Evolutionary conservation across 2,888 invertebrate species (phyloP), one percentile per base, ranked within the genome.

Genomic region (Parthenolecanium corni): DNA sequence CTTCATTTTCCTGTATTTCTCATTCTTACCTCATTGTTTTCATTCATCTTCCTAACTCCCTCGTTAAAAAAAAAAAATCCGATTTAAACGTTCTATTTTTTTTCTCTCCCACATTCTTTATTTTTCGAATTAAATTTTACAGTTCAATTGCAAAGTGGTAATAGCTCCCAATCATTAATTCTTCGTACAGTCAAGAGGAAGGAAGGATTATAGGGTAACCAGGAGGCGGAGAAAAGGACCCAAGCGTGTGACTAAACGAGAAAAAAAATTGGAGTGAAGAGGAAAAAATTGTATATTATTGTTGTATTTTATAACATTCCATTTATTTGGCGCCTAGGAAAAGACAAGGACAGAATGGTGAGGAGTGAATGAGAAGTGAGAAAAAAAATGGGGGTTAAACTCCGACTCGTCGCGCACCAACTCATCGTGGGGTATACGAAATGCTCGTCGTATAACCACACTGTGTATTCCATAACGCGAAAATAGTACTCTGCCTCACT

Each of bases 261-360:
- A 36, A 36, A 16, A 52, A 36, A 52, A 52, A 52, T 20, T 31
- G 36, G 14, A n/a, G 47, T 5, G 20, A 20, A 21, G 14, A 21
- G 40, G 40, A 31, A 31, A 31, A 31, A 31, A 31, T 6, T 31
- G 4, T 4, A 31, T 31, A 31, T 31, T 53, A 38, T 38, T 23
- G 53, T 53, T 40, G 23, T 53, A 53, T 53, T 53, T 53, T 53
- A 53, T 53, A 53, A 53, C 53, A 53, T 53, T 53, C 40, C 53
- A 53, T 53, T 53, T 53, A 53, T 53, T 53, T 31, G 31, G 4
- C 31, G 31, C 5, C 9, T 31, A 31, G 31, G 9, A 31, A 31
- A 31, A 31, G 31, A 31, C 31, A 31, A 9, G 5, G 31, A 31
- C 31, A 31, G 31, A 31, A 31, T 31, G 31, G 31, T 53, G 36